A percentile compares a stretch with the other conserved stretches of the same genome.
phyloP scores from a whole-genome alignment of 2,888 invertebrate genomes.

The Andrena bicolor region DNA sequence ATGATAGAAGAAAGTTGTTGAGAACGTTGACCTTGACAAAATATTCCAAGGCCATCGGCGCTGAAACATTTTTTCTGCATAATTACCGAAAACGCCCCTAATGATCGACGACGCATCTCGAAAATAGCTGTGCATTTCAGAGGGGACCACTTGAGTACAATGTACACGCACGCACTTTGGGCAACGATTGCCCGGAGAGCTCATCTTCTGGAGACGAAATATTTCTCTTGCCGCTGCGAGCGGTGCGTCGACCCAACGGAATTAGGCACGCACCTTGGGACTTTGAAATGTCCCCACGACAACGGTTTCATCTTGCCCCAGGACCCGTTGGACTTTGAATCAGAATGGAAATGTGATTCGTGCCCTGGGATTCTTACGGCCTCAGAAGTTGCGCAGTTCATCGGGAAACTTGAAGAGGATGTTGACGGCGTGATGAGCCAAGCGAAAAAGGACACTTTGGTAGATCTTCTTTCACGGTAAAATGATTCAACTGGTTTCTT shows the following conservation, averaged over 20 bases:
- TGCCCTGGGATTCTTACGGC: slow-evolving; percentile 89
- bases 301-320: slow-evolving; percentile 89
- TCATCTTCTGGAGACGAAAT: slow-evolving; percentile 92
- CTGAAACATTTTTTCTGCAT: too few relatives aligned
- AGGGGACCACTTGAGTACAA: slow-evolving; percentile 92
- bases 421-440: slow-evolving; percentile 89
- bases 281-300: slow-evolving; percentile 89
- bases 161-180: slow-evolving; percentile 96
- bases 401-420: slow-evolving; percentile 91
- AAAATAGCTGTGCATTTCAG: slow-evolving; percentile 75
- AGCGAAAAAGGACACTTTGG: slow-evolving; percentile 88
- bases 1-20: too few relatives aligned
- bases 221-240: slow-evolving; percentile 90
- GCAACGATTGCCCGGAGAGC: slow-evolving; percentile 93
- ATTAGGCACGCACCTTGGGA: slow-evolving; percentile 90
- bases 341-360: slow-evolving; percentile 92
- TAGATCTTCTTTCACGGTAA: slow-evolving; percentile 89
- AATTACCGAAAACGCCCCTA: too few relatives aligned
- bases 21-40: too few relatives aligned
- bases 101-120: neutral
- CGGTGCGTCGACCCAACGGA: slow-evolving; percentile 94
- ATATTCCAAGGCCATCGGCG: too few relatives aligned
- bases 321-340: slow-evolving; percentile 89
- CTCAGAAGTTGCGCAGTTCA: slow-evolving; percentile 89
- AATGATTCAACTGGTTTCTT: neutral